Evolutionary conservation across 2,113 vertebrate species (phyloP).

Genomic region (Microcebus lehilahytsara): DNA sequence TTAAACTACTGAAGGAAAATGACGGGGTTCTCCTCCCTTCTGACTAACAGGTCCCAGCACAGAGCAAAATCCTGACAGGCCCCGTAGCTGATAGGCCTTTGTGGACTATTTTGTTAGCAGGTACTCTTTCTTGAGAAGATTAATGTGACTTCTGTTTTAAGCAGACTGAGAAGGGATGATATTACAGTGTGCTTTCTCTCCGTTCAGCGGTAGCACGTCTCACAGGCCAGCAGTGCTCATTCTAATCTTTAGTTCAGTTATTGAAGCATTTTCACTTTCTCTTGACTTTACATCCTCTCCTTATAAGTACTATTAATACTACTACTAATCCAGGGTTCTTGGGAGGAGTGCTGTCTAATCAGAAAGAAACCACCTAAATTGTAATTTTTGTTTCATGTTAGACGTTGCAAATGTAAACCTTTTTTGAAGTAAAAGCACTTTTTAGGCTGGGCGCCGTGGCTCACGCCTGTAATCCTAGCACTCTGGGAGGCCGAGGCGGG

Average conservation of each 20-base stretch:
- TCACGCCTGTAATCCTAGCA: no score
- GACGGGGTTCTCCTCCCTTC: neutral
- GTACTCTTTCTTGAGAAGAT: neutral
- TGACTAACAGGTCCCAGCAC: neutral
- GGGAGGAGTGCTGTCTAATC: neutral
- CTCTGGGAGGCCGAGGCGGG: no score
- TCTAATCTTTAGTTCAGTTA: neutral
- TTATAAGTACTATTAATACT: neutral
- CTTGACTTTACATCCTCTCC: neutral
- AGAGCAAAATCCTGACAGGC: neutral
- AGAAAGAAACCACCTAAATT: neutral
- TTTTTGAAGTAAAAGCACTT: neutral
- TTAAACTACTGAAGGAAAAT: neutral
- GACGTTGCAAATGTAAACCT: neutral
- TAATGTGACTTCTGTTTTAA: neutral
- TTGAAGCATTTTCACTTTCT: neutral
- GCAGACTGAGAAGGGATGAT: neutral
- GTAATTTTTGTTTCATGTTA: neutral
- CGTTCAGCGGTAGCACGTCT: accelerated
- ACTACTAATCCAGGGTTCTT: neutral
- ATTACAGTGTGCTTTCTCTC: neutral
- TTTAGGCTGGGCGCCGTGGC: no score
- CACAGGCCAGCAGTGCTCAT: neutral
- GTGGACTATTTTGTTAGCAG: neutral
- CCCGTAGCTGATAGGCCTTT: neutral